These are phyloP conservation scores for Gorsachius goisagi DNA, from an alignment of 2,113 vertebrate genomes.

Conservation along the genomic window DNA sequence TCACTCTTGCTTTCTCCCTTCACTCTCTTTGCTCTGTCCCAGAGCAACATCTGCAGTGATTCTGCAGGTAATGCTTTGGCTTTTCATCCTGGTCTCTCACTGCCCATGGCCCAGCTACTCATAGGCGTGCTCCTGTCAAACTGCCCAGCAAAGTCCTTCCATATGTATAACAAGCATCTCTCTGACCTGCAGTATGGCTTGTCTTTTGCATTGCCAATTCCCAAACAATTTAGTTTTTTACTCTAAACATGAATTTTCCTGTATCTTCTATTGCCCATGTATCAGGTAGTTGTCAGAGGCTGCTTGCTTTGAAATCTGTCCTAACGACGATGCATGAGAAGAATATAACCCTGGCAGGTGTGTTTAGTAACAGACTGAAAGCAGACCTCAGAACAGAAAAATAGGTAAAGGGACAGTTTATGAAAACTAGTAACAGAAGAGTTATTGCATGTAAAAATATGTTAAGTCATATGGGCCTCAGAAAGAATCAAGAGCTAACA, in stretches of 20 bases:
- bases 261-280: background rate
- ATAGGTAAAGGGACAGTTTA: background rate
- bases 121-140: background rate
- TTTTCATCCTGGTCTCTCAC: background rate
- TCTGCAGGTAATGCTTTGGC: background rate
- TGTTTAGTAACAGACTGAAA: background rate
- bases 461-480: background rate
- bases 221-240: background rate
- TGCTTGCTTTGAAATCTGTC: background rate
- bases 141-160: background rate
- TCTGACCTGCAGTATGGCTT: background rate
- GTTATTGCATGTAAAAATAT: background rate
- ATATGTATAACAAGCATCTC: background rate
- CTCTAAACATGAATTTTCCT: background rate
- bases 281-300: background rate
- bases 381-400: background rate
- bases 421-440: background rate
- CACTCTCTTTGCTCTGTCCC: background rate
- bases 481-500: background rate
- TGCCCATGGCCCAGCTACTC: background rate
- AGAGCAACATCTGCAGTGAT: background rate
- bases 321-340: background rate
- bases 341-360: background rate
- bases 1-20: background rate
- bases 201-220: background rate